A percentile compares a stretch with the other conserved stretches of the same genome.
These are phyloP conservation scores for Cyanoderma ruficeps DNA, from an alignment of 2,113 vertebrate genomes.

Conservation along the genomic window DNA sequence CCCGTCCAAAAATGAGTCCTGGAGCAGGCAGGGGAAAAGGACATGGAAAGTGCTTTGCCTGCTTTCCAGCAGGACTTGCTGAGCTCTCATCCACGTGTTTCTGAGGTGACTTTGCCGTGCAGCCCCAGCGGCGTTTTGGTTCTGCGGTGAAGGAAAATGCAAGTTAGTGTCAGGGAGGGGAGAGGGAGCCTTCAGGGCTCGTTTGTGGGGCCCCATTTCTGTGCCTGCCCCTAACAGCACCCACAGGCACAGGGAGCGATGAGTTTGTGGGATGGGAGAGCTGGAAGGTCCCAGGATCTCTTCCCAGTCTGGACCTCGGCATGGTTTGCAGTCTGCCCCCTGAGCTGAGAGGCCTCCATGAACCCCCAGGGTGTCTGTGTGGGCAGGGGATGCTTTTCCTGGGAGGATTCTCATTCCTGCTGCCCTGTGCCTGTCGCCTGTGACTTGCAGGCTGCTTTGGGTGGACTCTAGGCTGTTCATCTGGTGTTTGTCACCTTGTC, in stretches of 20 bases:
- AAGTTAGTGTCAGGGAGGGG: not conserved
- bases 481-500: not conserved
- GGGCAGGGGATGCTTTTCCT: not conserved
- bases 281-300: not conserved
- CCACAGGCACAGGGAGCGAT: not conserved
- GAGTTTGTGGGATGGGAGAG: not conserved
- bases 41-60: not conserved
- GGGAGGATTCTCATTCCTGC: not conserved
- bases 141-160: not conserved
- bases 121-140: not conserved
- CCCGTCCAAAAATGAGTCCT: not conserved
- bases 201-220: fast-evolving
- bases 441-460: not conserved
- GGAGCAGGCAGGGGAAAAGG: not conserved
- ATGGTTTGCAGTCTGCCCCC: not conserved
- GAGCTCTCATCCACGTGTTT: not conserved
- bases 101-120: not conserved
- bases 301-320: not conserved
- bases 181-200: fast-evolving
- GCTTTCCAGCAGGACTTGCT: not conserved
- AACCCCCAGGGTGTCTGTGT: not conserved
- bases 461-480: not conserved
- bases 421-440: fast-evolving
- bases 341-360: fast-evolving
- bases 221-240: not conserved